Percentiles rank a stretch among this genome's conserved stretches.
phyloP scores from a whole-genome alignment of 2,797 vertebrate genomes.

The Mycteria americana region DNA sequence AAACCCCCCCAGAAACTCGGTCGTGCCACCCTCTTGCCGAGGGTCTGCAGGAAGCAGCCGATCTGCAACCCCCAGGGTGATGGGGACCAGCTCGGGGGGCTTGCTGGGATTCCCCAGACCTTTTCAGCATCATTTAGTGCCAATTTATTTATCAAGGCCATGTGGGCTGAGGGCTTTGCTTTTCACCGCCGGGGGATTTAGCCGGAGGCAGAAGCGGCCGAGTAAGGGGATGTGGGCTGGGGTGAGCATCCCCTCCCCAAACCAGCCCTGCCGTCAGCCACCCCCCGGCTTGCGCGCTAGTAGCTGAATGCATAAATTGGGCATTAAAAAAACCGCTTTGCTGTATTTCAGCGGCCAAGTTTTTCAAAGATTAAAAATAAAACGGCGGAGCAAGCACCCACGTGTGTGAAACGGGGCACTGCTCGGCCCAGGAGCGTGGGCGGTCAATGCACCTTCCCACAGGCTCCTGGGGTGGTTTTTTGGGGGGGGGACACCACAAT shows the following conservation, averaged over 20 bases:
- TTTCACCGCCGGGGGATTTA: not conserved
- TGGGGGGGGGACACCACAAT: not conserved
- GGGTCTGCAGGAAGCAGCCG: not conserved
- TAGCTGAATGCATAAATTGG: not conserved
- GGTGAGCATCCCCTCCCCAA: not conserved
- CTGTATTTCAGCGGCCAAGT: not conserved
- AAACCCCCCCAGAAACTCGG: not conserved
- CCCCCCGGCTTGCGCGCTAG: not conserved
- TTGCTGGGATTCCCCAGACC: not conserved
- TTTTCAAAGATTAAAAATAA: not conserved
- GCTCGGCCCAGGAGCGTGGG: not conserved
- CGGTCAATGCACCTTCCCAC: not conserved
- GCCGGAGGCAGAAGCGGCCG: not conserved
- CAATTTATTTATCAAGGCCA: not conserved
- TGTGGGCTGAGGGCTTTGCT: accelerated
- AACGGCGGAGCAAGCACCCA: not conserved
- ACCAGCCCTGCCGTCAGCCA: not conserved
- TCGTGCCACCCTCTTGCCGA: accelerated
- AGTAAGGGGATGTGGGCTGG: not conserved
- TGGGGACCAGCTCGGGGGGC: not conserved
- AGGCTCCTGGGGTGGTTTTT: not conserved
- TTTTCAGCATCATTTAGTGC: accelerated
- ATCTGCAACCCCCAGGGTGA: not conserved
- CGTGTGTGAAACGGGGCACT: not conserved
- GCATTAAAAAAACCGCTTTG: not conserved